Percentiles rank a stretch among this genome's conserved stretches.
Conservation (phyloP, 2,113 vertebrate genomes). For the Oreochromis aureus region DNA sequence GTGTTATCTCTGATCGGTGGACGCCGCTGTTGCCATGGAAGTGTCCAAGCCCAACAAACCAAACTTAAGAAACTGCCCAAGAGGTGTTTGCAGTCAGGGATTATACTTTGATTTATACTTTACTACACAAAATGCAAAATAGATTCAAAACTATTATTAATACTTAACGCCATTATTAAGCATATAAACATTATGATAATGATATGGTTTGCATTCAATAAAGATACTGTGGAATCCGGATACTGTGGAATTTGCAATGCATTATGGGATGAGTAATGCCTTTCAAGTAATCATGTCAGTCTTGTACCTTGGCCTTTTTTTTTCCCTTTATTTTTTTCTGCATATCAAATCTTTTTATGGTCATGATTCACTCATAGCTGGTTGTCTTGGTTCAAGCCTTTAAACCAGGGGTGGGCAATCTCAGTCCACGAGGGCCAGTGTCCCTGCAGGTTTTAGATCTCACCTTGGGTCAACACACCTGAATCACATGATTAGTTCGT, state of each 20-base stretch:
- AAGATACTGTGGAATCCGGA: background rate
- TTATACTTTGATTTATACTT: background rate
- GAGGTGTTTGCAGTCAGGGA: background rate
- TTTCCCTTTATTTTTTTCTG: rapidly evolving
- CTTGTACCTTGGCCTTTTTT: background rate
- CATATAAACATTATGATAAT: background rate
- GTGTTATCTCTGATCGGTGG: background rate
- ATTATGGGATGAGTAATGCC: background rate
- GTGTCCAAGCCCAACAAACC: background rate
- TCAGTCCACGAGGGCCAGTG: too few relatives aligned
- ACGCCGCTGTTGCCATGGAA: background rate
- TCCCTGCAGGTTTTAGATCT: too few relatives aligned
- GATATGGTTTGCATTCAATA: background rate
- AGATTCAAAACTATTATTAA: rapidly evolving
- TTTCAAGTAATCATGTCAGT: background rate
- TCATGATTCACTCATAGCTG: rapidly evolving
- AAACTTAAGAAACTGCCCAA: background rate
- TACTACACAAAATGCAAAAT: background rate
- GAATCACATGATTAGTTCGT: too few relatives aligned
- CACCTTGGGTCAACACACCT: too few relatives aligned
- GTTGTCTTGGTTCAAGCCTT: background rate
- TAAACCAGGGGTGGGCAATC: background rate
- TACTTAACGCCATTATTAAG: background rate
- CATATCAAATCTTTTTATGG: background rate
- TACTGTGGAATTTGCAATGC: background rate